Evolutionary conservation across 2,113 vertebrate genomes (phyloP).

Genomic region (Lontra canadensis): DNA sequence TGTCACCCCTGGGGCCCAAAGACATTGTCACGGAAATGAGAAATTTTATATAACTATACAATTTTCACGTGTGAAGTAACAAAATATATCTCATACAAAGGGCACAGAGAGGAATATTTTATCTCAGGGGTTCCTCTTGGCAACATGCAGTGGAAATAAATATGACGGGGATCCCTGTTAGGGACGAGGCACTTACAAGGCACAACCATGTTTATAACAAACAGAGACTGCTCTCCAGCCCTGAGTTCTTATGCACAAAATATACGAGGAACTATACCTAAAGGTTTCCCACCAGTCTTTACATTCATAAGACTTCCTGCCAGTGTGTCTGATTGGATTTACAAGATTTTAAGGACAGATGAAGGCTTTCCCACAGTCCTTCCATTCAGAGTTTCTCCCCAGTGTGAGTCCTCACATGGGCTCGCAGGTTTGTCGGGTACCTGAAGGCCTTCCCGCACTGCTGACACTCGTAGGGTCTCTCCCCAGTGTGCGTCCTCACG

Average conservation of each 20-base stretch:
- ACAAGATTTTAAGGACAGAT: background rate
- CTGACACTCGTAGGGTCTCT: background rate
- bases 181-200: background rate
- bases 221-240: background rate
- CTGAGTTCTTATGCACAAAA: background rate
- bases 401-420: background rate
- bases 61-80: background rate
- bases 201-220: background rate
- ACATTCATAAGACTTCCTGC: constrained; percentile 20
- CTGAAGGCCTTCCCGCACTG: constrained; percentile 20
- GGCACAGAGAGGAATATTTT: background rate
- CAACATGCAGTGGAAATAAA: background rate
- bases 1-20: background rate
- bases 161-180: background rate
- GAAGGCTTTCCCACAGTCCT: background rate
- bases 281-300: constrained; percentile 31
- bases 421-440: background rate
- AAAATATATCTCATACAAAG: background rate
- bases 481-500: background rate
- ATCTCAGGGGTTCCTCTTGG: background rate
- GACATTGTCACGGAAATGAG: background rate
- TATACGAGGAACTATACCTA: background rate
- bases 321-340: background rate
- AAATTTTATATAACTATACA: background rate
- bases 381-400: background rate